phyloP scores from a whole-genome alignment of 2,888 invertebrate species.

The Cartodere bifasciata region DNA sequence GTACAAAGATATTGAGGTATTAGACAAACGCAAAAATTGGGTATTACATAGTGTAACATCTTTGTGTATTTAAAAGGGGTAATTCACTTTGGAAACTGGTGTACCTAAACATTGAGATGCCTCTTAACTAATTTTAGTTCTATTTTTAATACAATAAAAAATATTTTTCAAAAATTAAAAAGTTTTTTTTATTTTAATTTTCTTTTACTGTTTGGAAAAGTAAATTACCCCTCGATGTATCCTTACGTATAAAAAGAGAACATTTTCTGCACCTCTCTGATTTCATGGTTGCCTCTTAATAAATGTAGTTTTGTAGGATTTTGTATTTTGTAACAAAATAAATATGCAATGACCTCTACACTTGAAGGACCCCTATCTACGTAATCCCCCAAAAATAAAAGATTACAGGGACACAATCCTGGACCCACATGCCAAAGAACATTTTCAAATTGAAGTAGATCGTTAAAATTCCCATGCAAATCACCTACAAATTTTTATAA shows the following conservation, averaged over 20 bases:
- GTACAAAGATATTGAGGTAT: too few relatives aligned
- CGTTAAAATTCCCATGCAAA: constrained; percentile 60
- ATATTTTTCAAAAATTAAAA: neutral
- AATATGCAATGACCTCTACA: constrained; percentile 55
- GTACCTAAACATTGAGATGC: too few relatives aligned
- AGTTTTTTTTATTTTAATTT: neutral
- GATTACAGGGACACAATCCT: constrained; percentile 46
- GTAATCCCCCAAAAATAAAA: constrained; percentile 65
- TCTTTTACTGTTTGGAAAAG: neutral
- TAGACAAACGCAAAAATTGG: too few relatives aligned
- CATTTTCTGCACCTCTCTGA: constrained; percentile 59
- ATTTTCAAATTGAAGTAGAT: constrained; percentile 54
- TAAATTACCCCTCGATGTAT: neutral
- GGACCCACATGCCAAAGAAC: constrained; percentile 57
- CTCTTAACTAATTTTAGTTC: too few relatives aligned
- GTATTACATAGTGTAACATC: too few relatives aligned
- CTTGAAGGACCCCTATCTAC: constrained; percentile 61
- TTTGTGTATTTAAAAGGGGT: too few relatives aligned
- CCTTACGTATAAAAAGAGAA: constrained; percentile 55
- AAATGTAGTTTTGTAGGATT: constrained; percentile 50
- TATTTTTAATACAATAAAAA: too few relatives aligned
- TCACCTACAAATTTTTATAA: constrained; percentile 56
- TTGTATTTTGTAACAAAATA: constrained; percentile 57
- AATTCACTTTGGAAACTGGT: too few relatives aligned
- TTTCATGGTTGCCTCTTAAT: constrained; percentile 64